phyloP scores from a whole-genome alignment of 2,888 invertebrate species.

The Tetranychus truncatus region DNA sequence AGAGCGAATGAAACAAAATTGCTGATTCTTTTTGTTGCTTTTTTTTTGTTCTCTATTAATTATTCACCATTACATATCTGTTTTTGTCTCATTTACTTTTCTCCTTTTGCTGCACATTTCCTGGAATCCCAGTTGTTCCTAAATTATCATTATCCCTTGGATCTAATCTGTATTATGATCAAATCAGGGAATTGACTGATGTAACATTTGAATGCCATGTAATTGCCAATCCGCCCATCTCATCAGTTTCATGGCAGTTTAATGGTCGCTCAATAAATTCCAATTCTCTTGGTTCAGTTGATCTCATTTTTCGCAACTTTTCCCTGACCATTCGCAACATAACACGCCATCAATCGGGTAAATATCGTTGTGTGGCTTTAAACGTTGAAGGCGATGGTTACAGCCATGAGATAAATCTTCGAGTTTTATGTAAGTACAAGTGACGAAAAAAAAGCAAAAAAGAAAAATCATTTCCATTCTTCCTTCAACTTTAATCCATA shows the following conservation, averaged over 20 bases:
- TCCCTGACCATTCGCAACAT: slow-evolving; percentile 1
- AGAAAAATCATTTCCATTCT: neutral
- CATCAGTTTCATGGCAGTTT: slow-evolving; percentile 17
- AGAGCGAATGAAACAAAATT: neutral
- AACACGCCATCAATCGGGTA: slow-evolving; percentile 55
- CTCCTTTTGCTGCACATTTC: neutral
- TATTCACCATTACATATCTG: neutral
- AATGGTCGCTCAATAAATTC: slow-evolving; percentile 8
- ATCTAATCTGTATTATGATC: slow-evolving; percentile 17
- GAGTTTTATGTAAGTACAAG: slow-evolving; percentile 61
- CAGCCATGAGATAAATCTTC: slow-evolving; percentile 57
- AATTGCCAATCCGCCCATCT: slow-evolving; percentile 17
- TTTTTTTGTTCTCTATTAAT: neutral
- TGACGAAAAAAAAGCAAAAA: neutral
- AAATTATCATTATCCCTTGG: slow-evolving; percentile 19
- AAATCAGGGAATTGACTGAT: slow-evolving; percentile 18
- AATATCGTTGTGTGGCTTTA: slow-evolving; percentile 73
- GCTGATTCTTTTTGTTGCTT: neutral
- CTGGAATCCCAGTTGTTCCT: slow-evolving; percentile 12
- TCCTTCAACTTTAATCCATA: too few species aligned
- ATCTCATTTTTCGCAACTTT: neutral
- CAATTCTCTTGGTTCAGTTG: neutral
- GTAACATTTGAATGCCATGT: slow-evolving; percentile 22
- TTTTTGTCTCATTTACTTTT: neutral
- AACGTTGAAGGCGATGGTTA: slow-evolving; percentile 75